Conservation (phyloP, 2,888 invertebrate genomes). For the Gordius sp. region DNA sequence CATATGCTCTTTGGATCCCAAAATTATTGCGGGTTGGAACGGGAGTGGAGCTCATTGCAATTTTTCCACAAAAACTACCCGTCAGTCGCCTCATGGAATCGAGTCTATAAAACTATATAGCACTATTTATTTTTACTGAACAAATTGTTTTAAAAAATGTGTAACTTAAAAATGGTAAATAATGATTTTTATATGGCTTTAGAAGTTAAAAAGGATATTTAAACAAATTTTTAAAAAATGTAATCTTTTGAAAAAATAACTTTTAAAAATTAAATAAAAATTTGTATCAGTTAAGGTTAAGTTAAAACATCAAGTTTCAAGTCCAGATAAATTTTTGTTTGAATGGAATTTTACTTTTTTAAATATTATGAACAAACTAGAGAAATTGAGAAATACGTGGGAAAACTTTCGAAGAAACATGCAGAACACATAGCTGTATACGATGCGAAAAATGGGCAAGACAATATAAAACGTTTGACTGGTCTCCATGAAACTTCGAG, state of each 20-base stretch:
- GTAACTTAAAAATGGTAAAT: neutral
- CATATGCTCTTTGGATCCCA: conserved; percentile 42
- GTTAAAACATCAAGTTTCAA: no score
- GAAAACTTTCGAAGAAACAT: conserved; percentile 67
- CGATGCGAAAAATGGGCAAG: conserved; percentile 76
- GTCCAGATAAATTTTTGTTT: no score
- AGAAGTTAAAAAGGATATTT: no score
- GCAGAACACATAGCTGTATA: conserved; percentile 76
- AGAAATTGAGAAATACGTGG: conserved; percentile 77
- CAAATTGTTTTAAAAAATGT: neutral
- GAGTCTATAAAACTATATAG: neutral
- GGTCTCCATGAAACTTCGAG: conserved; percentile 83
- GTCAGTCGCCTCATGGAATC: conserved; percentile 41
- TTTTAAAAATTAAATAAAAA: no score
- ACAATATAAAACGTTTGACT: conserved; percentile 77
- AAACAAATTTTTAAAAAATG: no score
- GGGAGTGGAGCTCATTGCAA: conserved; percentile 30
- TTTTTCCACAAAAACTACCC: conserved; percentile 28
- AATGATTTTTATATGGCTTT: conserved; percentile 7
- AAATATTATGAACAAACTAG: no score
- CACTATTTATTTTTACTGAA: neutral
- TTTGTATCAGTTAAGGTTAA: no score
- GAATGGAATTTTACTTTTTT: no score
- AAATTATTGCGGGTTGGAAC: conserved; percentile 30
- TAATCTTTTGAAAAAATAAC: no score